Base-by-base conservation (phyloP, 2,113 vertebrate species). In the Lethenteron camtschaticum region DNA sequence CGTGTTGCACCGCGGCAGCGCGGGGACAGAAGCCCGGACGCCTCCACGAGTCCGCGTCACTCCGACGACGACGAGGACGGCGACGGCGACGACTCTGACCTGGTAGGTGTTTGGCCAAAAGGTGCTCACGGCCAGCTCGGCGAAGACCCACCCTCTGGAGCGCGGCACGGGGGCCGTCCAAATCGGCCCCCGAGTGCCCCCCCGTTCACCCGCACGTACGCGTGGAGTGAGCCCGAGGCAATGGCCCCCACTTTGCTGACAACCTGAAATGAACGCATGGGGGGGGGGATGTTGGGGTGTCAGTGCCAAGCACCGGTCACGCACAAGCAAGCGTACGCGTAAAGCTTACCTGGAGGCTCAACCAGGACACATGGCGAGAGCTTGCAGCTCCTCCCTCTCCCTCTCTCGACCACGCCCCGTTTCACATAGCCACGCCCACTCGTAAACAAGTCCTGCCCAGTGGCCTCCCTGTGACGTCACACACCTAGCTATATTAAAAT, bases 81-180 rank as follows among this genome's bases (percentile, higher is more conserved):
- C 24, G 24, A 69, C 12, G n/a, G 58, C 18, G 10, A 8, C 69
- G 6, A 9, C 8, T 68, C 69, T 83, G 84, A 99, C 94, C 90
- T 99, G 92, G 76, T 99, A 99, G 71, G 96, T 89, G 5, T 95
- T 99, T 41, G 94, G 94, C 94, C 92, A 97, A 76, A 99, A 99
- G 73, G 94, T 99, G 82, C 90, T 96, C 76, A 99, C 89, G 2
- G 94, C 92, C 63, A 99, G 80, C 76, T 99, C 94, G 0, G 91
- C 94, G 73, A 85, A 82, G 74, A 83, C 79, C 76, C 77, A 81
- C 14, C 83, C 79, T 75, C 83, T 85, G 73, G 92, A 92, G 0
- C 87, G 94, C 74, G 85, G 85, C n/a, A 85, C 82, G 0, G 89
- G 89, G 75, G 95, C 83, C 2, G 96, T 96, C 92, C 94, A 99